These are phyloP conservation scores for Pheosia tremula DNA, from an alignment of 2,888 invertebrate genomes.

Conservation along the genomic window DNA sequence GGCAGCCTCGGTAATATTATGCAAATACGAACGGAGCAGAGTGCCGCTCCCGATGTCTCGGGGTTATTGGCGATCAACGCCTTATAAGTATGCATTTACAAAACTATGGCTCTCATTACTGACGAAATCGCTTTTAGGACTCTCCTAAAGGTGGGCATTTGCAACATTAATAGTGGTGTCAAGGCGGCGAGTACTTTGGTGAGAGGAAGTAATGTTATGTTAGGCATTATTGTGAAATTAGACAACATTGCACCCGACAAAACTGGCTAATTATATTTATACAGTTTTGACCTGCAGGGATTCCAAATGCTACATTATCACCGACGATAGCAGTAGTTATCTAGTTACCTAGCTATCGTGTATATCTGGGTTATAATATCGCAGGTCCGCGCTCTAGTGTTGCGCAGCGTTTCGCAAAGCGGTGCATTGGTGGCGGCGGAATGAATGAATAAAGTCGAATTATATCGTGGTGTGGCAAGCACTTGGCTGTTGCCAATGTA, in stretches of 20 bases:
- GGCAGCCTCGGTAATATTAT: constrained; percentile 24
- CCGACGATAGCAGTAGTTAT: no score
- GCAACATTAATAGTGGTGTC: no score
- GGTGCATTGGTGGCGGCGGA: constrained; percentile 11
- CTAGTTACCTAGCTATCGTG: neutral
- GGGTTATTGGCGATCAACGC: constrained; percentile 5
- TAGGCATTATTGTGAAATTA: no score
- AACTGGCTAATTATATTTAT: no score
- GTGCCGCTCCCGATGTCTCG: constrained; percentile 7
- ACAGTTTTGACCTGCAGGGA: no score
- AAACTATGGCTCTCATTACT: neutral
- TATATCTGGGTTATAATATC: neutral
- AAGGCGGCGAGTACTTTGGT: no score
- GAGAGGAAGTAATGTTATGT: no score
- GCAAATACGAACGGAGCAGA: constrained; percentile 19
- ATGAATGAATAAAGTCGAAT: constrained; percentile 18
- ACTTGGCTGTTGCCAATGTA: neutral
- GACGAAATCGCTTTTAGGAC: neutral
- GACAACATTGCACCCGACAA: no score
- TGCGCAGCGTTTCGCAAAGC: constrained; percentile 17
- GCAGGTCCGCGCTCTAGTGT: neutral
- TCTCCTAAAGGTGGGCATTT: neutral
- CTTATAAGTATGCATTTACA: neutral
- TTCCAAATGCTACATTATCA: no score
- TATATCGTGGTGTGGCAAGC: constrained; percentile 15